phyloP scores from a whole-genome alignment of 2,888 invertebrate genomes.

The Branchinecta sandiegonensis region DNA sequence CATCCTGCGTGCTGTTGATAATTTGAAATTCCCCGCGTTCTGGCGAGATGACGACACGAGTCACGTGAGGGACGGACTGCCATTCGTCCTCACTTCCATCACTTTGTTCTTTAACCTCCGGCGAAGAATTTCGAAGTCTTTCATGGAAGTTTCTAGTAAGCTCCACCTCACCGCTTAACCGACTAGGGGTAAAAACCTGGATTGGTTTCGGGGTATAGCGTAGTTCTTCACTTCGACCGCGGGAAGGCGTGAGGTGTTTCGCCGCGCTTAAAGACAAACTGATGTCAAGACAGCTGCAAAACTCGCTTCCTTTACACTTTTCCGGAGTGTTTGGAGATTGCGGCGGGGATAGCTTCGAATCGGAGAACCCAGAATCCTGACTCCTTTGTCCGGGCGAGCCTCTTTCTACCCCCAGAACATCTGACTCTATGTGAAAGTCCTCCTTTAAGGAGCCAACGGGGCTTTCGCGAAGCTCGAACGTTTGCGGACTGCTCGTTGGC shows the following conservation, averaged over 20 bases:
- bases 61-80: not conserved
- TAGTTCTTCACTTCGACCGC: not conserved
- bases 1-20: slow-evolving; percentile 8
- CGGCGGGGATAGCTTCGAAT: slow-evolving; percentile 45
- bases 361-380: slow-evolving; percentile 66
- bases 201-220: not conserved
- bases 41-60: not conserved
- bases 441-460: not conserved
- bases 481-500: not conserved
- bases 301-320: not conserved
- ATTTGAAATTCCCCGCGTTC: not conserved
- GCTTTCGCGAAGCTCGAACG: slow-evolving; percentile 1
- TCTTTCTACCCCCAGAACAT: slow-evolving; percentile 25
- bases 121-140: not conserved
- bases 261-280: slow-evolving; percentile 10
- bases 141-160: not conserved
- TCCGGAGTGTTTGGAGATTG: not conserved
- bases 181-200: not conserved
- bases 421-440: not conserved
- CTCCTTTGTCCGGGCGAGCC: slow-evolving; percentile 47
- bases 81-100: too few species aligned
- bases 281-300: slow-evolving; percentile 20
- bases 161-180: not conserved
- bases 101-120: not conserved
- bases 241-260: not conserved